These are phyloP conservation scores for Drosophila dunni DNA, from an alignment of 1,140 invertebrate genomes.

Conservation along the genomic window DNA sequence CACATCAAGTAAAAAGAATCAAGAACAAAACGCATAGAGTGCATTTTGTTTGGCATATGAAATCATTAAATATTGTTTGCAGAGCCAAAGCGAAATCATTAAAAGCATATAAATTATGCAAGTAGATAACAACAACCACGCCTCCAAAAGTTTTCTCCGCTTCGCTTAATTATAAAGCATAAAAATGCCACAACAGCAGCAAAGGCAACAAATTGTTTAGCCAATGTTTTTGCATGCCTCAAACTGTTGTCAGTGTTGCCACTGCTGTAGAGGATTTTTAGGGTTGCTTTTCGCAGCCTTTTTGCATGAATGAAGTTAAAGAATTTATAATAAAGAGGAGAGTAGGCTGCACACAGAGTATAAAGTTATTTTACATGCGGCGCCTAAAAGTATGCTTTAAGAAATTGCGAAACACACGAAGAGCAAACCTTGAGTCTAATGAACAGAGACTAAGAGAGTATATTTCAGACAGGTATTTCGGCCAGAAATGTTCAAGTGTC, in stretches of 20 bases:
- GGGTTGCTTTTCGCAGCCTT: slow-evolving; percentile 10
- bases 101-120: slow-evolving; percentile 82
- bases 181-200: slow-evolving; percentile 58
- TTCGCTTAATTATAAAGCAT: slow-evolving; percentile 64
- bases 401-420: slow-evolving; percentile 53
- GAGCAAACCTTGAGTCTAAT: slow-evolving; percentile 42
- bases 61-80: slow-evolving; percentile 80
- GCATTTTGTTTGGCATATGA: slow-evolving; percentile 63
- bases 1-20: slow-evolving; percentile 3
- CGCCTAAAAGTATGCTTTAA: slow-evolving; percentile 76
- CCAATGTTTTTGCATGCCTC: slow-evolving; percentile 66
- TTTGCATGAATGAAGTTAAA: neutral
- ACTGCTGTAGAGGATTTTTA: slow-evolving; percentile 44
- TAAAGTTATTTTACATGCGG: slow-evolving; percentile 65
- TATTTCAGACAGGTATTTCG: slow-evolving; percentile 15
- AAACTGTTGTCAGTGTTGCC: slow-evolving; percentile 4
- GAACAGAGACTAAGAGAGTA: slow-evolving; percentile 21
- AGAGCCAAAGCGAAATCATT: slow-evolving; percentile 68
- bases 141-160: slow-evolving; percentile 23
- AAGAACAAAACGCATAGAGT: slow-evolving; percentile 30
- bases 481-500: slow-evolving; percentile 18
- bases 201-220: slow-evolving; percentile 64
- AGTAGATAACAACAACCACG: slow-evolving; percentile 10
- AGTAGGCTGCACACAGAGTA: slow-evolving; percentile 19
- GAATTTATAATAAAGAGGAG: neutral